A percentile compares a stretch with the other conserved stretches of the same genome.
Conservation (phyloP, 2,888 invertebrate genomes). For the Hypercompe scribonia region DNA sequence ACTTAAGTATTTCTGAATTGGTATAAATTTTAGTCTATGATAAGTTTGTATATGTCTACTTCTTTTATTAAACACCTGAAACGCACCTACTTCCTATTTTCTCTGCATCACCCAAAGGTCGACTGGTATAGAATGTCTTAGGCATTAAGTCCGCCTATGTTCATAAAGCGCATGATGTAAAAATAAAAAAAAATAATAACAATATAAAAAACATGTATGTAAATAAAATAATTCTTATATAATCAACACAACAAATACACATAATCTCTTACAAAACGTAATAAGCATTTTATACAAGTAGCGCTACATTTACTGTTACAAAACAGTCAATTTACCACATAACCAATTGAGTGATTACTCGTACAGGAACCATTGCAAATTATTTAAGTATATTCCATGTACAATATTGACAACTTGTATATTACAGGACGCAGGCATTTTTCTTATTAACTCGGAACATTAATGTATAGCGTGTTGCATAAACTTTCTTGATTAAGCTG, state of each 20-base stretch:
- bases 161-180: too few relatives aligned
- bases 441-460: slow-evolving; percentile 26
- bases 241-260: not conserved
- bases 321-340: not conserved
- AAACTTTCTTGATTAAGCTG: not conserved
- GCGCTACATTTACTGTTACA: not conserved
- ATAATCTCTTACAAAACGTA: not conserved
- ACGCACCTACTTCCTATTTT: too few relatives aligned
- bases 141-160: too few relatives aligned
- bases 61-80: too few relatives aligned
- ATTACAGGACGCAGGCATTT: slow-evolving; percentile 38
- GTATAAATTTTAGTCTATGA: too few relatives aligned
- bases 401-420: slow-evolving; percentile 21
- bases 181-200: too few relatives aligned
- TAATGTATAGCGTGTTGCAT: not conserved
- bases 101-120: too few relatives aligned
- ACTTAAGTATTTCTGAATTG: too few relatives aligned
- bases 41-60: too few relatives aligned
- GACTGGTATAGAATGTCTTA: too few relatives aligned
- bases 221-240: too few relatives aligned
- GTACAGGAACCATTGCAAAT: not conserved
- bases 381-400: slow-evolving; percentile 19
- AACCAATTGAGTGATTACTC: not conserved
- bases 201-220: too few relatives aligned
- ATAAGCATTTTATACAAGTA: not conserved